Evolutionary conservation across 2,797 vertebrate species (phyloP).

Genomic region (Aldrovandia affinis): DNA sequence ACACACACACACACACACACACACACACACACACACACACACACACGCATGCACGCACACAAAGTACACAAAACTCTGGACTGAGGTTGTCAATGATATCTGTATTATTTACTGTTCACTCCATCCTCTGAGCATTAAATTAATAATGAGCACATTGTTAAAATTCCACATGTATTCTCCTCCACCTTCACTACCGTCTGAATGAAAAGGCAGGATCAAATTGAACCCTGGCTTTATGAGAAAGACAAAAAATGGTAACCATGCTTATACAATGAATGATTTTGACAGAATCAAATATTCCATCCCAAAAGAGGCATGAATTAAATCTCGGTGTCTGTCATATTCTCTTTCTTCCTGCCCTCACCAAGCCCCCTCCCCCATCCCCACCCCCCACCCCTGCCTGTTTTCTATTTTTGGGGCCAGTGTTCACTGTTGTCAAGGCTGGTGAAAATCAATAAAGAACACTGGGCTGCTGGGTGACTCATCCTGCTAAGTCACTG

Average conservation of each 20-base stretch:
- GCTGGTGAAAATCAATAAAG: too few species aligned
- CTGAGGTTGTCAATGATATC: slow-evolving; percentile 42
- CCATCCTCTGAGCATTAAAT: slow-evolving; percentile 67
- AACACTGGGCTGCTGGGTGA: too few species aligned
- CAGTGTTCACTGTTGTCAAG: too few species aligned
- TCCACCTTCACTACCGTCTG: not conserved
- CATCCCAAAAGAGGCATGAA: too few species aligned
- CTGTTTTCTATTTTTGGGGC: too few species aligned
- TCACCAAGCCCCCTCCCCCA: too few species aligned
- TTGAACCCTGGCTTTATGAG: slow-evolving; percentile 23
- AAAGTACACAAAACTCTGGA: slow-evolving; percentile 13
- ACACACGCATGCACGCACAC: not conserved
- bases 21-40: not conserved
- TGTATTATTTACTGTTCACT: slow-evolving; percentile 53
- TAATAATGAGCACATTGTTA: slow-evolving; percentile 77
- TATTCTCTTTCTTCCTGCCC: too few species aligned
- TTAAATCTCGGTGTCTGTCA: too few species aligned
- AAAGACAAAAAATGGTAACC: slow-evolving; percentile 26
- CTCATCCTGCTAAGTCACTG: too few species aligned
- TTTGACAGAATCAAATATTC: too few species aligned
- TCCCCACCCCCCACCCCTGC: too few species aligned
- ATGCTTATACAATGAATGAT: too few species aligned
- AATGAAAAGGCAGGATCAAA: slow-evolving; percentile 37
- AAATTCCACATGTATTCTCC: slow-evolving; percentile 68
- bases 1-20: not conserved